Evolutionary conservation across 2,113 vertebrate genomes (phyloP).

Genomic region (Gymnorhina tibicen): DNA sequence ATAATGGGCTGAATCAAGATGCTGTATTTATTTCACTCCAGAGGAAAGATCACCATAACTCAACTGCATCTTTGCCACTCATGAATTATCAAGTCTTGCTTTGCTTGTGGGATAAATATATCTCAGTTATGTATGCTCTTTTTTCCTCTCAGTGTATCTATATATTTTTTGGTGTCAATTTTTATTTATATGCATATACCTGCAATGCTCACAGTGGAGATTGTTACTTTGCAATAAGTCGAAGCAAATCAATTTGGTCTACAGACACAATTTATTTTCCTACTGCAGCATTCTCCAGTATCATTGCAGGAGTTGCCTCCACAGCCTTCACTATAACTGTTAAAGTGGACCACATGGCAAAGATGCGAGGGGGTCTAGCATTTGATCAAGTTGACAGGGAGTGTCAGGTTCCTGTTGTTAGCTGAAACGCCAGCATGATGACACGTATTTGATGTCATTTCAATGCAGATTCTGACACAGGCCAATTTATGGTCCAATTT

Average conservation of each 20-base stretch:
- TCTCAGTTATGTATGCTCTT: constrained; percentile 65
- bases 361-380: constrained; percentile 33
- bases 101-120: constrained; percentile 74
- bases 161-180: constrained; percentile 68
- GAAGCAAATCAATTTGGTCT: constrained; percentile 67
- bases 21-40: constrained; percentile 69
- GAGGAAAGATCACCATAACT: constrained; percentile 67
- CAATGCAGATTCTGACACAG: constrained; percentile 75
- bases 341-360: constrained; percentile 39
- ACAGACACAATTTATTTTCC: constrained; percentile 51
- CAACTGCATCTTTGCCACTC: constrained; percentile 65
- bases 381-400: constrained; percentile 70
- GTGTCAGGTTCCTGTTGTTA: constrained; percentile 48
- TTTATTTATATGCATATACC: constrained; percentile 70
- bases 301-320: constrained; percentile 2
- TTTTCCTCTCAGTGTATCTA: constrained; percentile 58
- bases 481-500: constrained; percentile 82
- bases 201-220: constrained; percentile 58
- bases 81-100: constrained; percentile 68
- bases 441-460: constrained; percentile 73
- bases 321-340: neutral
- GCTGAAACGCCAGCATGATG: constrained; percentile 46
- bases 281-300: neutral
- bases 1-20: constrained; percentile 45
- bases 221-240: constrained; percentile 59